phyloP scores from a whole-genome alignment of 2,113 vertebrate genomes.

The Philantomba maxwellii region DNA sequence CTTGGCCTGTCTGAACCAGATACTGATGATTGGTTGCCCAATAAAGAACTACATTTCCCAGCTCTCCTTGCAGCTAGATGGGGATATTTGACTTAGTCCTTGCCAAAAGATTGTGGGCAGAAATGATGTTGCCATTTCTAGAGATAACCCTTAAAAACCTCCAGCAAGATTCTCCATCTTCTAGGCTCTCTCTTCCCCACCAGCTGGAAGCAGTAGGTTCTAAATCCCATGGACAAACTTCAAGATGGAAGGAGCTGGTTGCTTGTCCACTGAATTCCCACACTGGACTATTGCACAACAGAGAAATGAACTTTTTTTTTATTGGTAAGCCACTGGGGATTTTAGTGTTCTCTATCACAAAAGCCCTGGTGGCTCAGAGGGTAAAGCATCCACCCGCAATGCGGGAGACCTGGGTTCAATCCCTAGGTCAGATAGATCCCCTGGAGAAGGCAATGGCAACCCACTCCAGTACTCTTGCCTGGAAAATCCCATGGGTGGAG shows the following conservation, averaged over 20 bases:
- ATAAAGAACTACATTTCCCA: not conserved
- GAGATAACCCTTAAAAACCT: not conserved
- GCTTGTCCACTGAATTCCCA: not conserved
- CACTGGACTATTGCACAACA: not conserved
- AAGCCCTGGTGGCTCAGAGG: not conserved
- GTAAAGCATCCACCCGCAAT: too few species aligned
- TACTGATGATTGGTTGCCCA: not conserved
- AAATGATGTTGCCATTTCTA: not conserved
- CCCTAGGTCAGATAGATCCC: too few species aligned
- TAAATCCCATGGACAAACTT: not conserved
- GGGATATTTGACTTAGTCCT: not conserved
- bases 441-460: too few species aligned
- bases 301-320: not conserved
- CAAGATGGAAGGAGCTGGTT: not conserved
- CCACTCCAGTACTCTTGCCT: too few species aligned
- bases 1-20: not conserved
- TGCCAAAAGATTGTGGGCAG: not conserved
- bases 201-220: not conserved
- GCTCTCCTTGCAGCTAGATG: not conserved
- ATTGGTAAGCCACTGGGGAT: not conserved
- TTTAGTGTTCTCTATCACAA: not conserved
- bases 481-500: too few species aligned
- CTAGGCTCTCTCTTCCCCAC: not conserved
- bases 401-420: too few species aligned
- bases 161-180: not conserved